Conservation (phyloP, 53 echinoderm and acorn worm species). For the Hippasteria phrygiana region DNA sequence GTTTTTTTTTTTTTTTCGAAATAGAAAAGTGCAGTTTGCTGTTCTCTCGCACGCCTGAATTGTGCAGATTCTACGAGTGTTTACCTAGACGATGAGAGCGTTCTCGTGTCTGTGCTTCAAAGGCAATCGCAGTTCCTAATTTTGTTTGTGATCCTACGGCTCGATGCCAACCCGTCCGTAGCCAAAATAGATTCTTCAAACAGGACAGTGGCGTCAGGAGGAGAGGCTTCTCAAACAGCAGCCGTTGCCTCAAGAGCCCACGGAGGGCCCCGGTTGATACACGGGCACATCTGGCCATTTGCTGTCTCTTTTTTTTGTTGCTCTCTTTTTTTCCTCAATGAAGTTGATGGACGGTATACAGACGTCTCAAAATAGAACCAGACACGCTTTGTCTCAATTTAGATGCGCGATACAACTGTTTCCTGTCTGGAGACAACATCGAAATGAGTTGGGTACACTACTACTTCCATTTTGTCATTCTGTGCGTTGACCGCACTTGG, state of each 20-base stretch:
- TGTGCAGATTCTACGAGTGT: background rate
- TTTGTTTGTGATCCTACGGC: background rate
- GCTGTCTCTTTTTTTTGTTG: background rate
- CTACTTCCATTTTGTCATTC: background rate
- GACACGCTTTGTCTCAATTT: background rate
- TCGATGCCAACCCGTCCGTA: slow-evolving; percentile 11
- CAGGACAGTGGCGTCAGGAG: slow-evolving; percentile 29
- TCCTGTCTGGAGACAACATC: background rate
- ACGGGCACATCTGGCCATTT: slow-evolving; percentile 8
- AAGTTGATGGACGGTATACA: background rate
- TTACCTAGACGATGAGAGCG: slow-evolving; percentile 2
- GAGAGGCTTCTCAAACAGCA: background rate
- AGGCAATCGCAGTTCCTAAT: background rate
- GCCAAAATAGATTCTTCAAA: slow-evolving; percentile 38
- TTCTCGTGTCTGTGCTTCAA: background rate
- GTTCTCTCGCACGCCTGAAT: background rate
- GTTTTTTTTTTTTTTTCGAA: background rate
- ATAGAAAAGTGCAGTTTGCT: background rate
- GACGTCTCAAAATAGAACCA: background rate
- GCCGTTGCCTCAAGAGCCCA: background rate
- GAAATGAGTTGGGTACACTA: too few species aligned
- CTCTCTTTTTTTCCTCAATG: background rate
- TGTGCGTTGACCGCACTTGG: too few species aligned
- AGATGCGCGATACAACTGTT: slow-evolving; percentile 5
- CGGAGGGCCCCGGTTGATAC: background rate